These are phyloP conservation scores for Metridium senile DNA, from an alignment of 92 coral and sea anemone species.

Conservation along the genomic window DNA sequence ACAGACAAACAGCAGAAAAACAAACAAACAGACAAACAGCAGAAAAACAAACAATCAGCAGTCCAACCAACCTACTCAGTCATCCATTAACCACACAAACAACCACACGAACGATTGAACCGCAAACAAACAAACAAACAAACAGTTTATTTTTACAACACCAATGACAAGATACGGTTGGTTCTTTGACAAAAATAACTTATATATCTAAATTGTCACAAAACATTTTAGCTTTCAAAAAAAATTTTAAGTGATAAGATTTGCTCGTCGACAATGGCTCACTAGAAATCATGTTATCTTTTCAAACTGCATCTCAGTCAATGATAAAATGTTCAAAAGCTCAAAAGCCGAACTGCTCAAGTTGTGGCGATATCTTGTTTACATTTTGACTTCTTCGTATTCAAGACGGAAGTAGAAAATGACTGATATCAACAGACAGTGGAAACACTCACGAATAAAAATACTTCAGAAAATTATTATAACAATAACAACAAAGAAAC, in stretches of 20 bases:
- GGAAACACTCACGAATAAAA: not conserved
- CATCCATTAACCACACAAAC: too few relatives aligned
- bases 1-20: not conserved
- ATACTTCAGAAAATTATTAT: not conserved
- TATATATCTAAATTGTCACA: too few relatives aligned
- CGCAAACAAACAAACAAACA: too few relatives aligned
- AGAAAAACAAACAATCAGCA: not conserved
- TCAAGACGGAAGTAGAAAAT: conserved; percentile 3
- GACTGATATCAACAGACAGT: not conserved
- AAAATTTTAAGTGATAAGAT: too few relatives aligned
- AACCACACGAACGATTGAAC: not conserved
- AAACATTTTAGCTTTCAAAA: not conserved
- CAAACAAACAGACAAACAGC: not conserved
- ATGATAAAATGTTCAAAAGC: conserved; percentile 15
- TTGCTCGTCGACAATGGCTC: not conserved
- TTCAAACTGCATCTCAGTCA: not conserved
- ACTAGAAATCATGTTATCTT: not conserved
- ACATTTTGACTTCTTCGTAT: not conserved
- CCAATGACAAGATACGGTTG: not conserved
- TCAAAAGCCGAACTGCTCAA: not conserved
- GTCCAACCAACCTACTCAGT: too few relatives aligned
- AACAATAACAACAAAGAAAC: not conserved
- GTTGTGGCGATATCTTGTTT: not conserved
- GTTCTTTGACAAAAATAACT: not conserved
- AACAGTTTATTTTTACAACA: not conserved